phyloP scores from a whole-genome alignment of 23 tunicate genomes.

The Diplosoma virens region DNA sequence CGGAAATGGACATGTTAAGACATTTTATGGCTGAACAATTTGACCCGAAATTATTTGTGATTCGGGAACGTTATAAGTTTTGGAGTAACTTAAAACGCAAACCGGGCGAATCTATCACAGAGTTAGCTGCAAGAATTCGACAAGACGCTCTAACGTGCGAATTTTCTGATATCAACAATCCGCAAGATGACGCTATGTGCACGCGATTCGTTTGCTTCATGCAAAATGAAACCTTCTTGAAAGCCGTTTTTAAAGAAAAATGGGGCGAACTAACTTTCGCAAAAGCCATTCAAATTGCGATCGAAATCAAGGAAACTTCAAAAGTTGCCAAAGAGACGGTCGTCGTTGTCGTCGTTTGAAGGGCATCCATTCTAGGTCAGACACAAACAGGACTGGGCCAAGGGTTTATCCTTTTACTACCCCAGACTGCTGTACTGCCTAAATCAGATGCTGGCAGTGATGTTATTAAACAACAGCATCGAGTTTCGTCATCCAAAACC shows the following conservation, averaged over 20 bases:
- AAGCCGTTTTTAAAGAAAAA: slow-evolving; percentile 29
- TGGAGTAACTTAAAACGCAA: slow-evolving; percentile 41
- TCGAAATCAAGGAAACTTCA: slow-evolving; percentile 24
- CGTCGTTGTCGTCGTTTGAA: too few species aligned
- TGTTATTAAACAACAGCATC: too few species aligned
- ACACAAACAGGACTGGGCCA: too few species aligned
- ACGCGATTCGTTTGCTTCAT: slow-evolving; percentile 38
- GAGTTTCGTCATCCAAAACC: too few species aligned
- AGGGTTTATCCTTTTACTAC: too few species aligned
- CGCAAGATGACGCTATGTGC: slow-evolving; percentile 31
- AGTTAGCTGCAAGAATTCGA: slow-evolving; percentile 44
- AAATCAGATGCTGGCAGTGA: too few species aligned
- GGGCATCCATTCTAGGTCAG: too few species aligned
- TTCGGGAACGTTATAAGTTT: slow-evolving; percentile 25
- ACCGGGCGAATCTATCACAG: slow-evolving; percentile 21
- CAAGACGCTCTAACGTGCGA: slow-evolving; percentile 44
- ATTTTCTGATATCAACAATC: slow-evolving; percentile 21
- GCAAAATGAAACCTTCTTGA: slow-evolving; percentile 26
- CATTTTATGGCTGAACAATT: slow-evolving; percentile 18
- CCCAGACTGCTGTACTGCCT: too few species aligned
- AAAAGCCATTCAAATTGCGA: slow-evolving; percentile 19
- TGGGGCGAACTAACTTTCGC: slow-evolving; percentile 22
- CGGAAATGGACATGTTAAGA: background rate
- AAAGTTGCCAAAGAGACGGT: slow-evolving; percentile 40
- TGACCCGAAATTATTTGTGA: slow-evolving; percentile 27